A percentile compares a stretch with the other conserved stretches of the same genome.
phyloP scores from a whole-genome alignment of 2,113 vertebrate genomes.

The Eupsittula cactorum region DNA sequence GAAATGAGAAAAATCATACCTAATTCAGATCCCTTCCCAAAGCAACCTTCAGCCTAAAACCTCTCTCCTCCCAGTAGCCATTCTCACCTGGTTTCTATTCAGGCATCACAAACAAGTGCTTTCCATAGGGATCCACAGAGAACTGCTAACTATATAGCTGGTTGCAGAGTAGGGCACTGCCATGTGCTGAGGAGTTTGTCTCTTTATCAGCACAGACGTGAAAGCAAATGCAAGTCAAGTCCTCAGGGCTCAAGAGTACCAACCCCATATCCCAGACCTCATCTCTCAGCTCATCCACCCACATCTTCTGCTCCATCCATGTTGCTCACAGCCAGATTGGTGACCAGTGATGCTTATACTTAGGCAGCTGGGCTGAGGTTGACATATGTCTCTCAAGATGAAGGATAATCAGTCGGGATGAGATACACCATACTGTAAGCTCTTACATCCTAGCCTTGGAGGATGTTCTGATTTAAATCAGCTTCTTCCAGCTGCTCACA shows the following conservation, averaged over 20 bases:
- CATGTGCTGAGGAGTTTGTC: background rate
- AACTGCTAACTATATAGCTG: background rate
- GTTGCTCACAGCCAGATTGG: background rate
- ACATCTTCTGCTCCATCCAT: background rate
- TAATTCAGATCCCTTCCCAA: background rate
- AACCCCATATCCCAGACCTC: background rate
- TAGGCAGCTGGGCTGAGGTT: background rate
- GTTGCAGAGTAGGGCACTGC: background rate
- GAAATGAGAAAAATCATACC: background rate
- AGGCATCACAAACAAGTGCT: background rate
- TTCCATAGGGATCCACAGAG: background rate
- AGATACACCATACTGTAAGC: background rate
- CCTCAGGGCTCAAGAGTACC: background rate
- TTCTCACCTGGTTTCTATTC: background rate
- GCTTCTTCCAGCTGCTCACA: background rate
- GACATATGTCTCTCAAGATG: background rate
- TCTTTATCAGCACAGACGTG: background rate
- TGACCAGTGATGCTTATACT: background rate
- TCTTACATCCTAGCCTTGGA: background rate
- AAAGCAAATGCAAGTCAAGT: background rate
- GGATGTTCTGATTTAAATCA: background rate
- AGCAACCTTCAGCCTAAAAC: background rate
- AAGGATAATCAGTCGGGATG: background rate
- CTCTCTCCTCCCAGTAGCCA: background rate
- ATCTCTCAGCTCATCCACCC: background rate